Base-by-base conservation (phyloP, 2,888 invertebrate genomes). In the Trichacis sp. region DNA sequence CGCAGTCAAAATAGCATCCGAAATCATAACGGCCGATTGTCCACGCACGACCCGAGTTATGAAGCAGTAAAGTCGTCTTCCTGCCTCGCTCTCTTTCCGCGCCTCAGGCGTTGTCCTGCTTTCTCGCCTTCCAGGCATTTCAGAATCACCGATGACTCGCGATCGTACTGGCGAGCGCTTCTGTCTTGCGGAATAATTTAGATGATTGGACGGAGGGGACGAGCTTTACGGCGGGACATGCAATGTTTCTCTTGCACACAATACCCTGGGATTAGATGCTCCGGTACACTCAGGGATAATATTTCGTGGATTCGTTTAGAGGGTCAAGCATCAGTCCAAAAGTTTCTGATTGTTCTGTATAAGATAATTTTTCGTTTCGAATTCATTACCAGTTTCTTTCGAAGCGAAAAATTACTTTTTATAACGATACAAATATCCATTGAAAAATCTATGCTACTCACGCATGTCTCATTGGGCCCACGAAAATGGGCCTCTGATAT, bases 21-120 rank as follows among this genome's bases (percentile, higher is more conserved):
- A 82, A 83, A 83, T 83, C 81, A 83, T 81, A 82, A 83, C 81
- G 77, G 77, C 68, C 81, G 83, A 83, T 83, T 83, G 83, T 84
- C 81, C 81, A 77, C 74, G 68, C 69, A 62, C 68, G 69, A 68
- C 65, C 66, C 77, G 72, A 75, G 83, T 83, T 84, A 84, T 82
- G 83, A 82, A 80, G 80, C 82, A 81, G 77, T 82, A 81, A 81
- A 81, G 71, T 66, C 69, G 65, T 64, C 69, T 64, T 64, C 46
- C 57, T 58, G 15, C 51, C 40, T 53, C 60, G 55, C 46, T 62
- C 33, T 29, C 58, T 36, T 24, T 12, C 59, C 62, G 43, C 58
- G 24, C 38, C 45, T 57, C 50, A 52, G 30, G 47, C 45, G 48
- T 55, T 19, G 51, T 64, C 61, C 56, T 33, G 53, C 63, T 68